Evolutionary conservation across 2,113 vertebrate genomes (phyloP).

Genomic region (Neopipo cinnamomea): DNA sequence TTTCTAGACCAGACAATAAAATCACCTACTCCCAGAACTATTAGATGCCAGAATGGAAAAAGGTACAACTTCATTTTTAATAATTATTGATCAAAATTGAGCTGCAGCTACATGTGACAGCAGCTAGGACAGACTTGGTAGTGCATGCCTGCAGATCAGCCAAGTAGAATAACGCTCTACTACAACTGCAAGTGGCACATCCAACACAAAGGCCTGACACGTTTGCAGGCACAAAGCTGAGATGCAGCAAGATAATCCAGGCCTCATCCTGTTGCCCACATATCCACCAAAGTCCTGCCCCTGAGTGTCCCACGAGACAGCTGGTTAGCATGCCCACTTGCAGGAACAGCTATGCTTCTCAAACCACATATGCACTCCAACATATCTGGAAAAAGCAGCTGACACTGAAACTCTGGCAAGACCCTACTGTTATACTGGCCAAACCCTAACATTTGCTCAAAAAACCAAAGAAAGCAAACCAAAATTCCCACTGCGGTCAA

Average conservation of each 20-base stretch:
- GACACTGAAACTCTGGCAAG: background rate
- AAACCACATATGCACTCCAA: background rate
- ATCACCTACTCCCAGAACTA: background rate
- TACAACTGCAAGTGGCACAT: background rate
- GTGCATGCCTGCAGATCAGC: background rate
- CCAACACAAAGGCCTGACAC: rapidly evolving
- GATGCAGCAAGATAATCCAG: background rate
- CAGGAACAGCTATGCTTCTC: background rate
- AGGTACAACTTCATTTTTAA: background rate
- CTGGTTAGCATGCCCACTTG: background rate
- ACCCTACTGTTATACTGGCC: background rate
- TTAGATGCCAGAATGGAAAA: background rate
- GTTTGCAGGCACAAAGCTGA: background rate
- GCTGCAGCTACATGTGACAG: background rate
- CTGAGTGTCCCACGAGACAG: background rate
- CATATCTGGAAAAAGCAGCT: background rate
- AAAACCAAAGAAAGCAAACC: background rate
- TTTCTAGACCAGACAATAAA: background rate
- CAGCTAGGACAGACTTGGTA: background rate
- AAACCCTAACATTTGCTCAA: background rate
- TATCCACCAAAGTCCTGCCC: background rate
- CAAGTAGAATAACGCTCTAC: background rate
- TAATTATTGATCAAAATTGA: background rate
- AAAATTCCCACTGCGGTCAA: background rate
- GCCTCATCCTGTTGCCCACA: background rate